A percentile compares a stretch with the other conserved stretches of the same genome.
These are phyloP conservation scores for Trichopoda pennipes DNA, from an alignment of 2,888 invertebrate genomes.

Conservation along the genomic window DNA sequence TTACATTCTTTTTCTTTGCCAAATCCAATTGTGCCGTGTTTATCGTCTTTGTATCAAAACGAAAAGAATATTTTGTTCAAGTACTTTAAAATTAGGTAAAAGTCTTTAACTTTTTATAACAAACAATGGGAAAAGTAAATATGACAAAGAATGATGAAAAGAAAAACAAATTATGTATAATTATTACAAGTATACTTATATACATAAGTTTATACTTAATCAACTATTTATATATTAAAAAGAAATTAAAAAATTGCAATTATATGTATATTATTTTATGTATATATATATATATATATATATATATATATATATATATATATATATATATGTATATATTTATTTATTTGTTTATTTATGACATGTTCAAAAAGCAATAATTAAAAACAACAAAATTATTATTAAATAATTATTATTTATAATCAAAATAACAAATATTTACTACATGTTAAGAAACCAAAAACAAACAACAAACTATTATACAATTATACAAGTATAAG, in stretches of 20 bases:
- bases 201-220: conserved; percentile 54
- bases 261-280: conserved; percentile 59
- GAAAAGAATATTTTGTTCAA: background rate
- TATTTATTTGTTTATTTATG: too few species aligned
- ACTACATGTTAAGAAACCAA: conserved; percentile 40
- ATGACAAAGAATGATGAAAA: conserved; percentile 22
- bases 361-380: conserved; percentile 81
- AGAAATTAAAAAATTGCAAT: conserved; percentile 67
- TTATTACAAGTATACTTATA: conserved; percentile 37
- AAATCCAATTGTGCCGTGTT: too few species aligned
- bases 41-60: too few species aligned
- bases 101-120: background rate
- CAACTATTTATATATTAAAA: conserved; percentile 63
- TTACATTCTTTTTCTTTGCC: too few species aligned
- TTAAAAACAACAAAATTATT: conserved; percentile 74
- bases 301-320: conserved; percentile 61
- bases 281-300: conserved; percentile 69
- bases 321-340: conserved; percentile 72
- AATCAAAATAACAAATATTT: conserved; percentile 52
- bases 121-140: background rate
- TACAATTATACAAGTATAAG: conserved; percentile 70
- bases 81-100: background rate
- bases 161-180: conserved; percentile 31
- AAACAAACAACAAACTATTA: conserved; percentile 73
- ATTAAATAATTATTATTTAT: conserved; percentile 60